Evolutionary conservation across 2,888 invertebrate genomes (phyloP).

Genomic region (Microdon myrmicae): DNA sequence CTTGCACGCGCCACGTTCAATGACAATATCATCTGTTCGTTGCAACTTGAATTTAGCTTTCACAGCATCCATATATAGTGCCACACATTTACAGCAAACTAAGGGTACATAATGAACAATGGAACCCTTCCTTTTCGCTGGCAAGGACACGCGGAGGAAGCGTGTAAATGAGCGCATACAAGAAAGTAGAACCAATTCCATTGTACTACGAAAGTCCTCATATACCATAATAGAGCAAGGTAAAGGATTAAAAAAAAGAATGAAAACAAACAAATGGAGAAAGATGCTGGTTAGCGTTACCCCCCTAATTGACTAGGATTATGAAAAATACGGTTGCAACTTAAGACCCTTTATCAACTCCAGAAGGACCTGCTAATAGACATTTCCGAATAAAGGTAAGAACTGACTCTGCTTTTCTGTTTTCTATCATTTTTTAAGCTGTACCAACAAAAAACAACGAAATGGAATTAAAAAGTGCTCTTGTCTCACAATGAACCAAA

Average conservation of each 20-base stretch:
- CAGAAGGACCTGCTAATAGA: constrained; percentile 20
- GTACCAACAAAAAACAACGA: constrained; percentile 29
- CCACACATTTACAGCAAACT: constrained; percentile 9
- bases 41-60: constrained; percentile 39
- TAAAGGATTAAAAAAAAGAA: constrained; percentile 1
- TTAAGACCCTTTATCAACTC: background rate
- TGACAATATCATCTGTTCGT: constrained; percentile 33
- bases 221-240: no score
- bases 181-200: constrained; percentile 22
- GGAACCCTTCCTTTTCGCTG: constrained; percentile 7
- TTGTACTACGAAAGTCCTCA: constrained; percentile 16
- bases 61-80: no score
- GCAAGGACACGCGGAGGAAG: constrained; percentile 9
- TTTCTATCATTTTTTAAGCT: no score
- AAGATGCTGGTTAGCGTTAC: no score
- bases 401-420: no score
- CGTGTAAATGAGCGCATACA: constrained; percentile 3
- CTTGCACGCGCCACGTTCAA: constrained; percentile 19
- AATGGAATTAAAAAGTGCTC: constrained; percentile 42
- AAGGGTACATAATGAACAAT: constrained; percentile 24
- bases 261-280: no score
- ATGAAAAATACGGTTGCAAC: background rate
- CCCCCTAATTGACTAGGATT: constrained; percentile 1
- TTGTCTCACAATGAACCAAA: constrained; percentile 25
- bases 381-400: no score